These are phyloP conservation scores for Nannoperca obscura DNA, from an alignment of 2,797 vertebrate genomes.

Conservation along the genomic window DNA sequence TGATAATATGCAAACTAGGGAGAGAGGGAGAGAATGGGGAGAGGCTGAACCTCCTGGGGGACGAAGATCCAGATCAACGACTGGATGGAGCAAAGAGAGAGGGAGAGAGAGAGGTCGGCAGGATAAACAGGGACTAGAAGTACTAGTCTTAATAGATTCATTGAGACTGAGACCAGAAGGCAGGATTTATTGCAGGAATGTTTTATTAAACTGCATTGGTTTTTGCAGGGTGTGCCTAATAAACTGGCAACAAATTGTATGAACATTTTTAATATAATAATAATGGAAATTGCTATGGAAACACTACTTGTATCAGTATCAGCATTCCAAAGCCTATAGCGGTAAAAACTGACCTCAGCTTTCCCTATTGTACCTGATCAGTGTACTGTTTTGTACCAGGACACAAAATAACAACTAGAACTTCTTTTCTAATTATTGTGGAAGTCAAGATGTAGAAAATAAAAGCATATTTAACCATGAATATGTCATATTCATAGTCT, in stretches of 20 bases:
- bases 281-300: background rate
- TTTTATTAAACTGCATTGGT: background rate
- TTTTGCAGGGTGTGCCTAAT: no score
- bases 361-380: background rate
- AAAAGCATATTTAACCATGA: no score
- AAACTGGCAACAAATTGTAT: background rate
- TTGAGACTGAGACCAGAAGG: no score
- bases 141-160: no score
- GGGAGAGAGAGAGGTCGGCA: no score
- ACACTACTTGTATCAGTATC: background rate
- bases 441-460: background rate
- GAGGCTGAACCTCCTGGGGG: no score
- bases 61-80: no score
- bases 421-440: background rate
- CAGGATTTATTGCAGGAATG: background rate
- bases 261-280: background rate
- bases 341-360: background rate
- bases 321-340: background rate
- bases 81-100: no score
- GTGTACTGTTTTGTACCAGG: background rate
- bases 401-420: no score
- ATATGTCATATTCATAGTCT: background rate
- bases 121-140: no score
- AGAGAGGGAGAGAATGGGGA: no score
- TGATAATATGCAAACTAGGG: no score